phyloP scores from a whole-genome alignment of 2,113 vertebrate genomes.

The Tachysurus vachellii region DNA sequence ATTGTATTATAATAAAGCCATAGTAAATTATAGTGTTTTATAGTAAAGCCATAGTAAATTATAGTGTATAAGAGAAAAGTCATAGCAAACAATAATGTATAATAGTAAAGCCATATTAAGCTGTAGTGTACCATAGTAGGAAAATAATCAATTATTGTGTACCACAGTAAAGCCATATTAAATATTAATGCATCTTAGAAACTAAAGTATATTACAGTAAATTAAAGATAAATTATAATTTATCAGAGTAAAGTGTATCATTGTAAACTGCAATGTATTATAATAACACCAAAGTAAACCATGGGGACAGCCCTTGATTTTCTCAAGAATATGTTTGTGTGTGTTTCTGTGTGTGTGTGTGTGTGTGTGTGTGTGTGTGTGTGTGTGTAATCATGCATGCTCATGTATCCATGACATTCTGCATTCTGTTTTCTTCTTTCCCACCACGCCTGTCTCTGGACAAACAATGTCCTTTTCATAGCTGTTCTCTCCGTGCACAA shows the following conservation, averaged over 20 bases:
- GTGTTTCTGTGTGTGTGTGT: background rate
- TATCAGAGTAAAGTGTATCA: too few relatives aligned
- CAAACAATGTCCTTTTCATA: slow-evolving; percentile 79
- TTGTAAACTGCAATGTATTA: background rate
- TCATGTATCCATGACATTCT: slow-evolving; percentile 49
- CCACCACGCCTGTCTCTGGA: slow-evolving; percentile 71
- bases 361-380: slow-evolving; percentile 38
- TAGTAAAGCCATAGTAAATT: background rate
- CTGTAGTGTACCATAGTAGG: background rate
- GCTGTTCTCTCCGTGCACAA: slow-evolving; percentile 67
- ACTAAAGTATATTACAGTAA: background rate
- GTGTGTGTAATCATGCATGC: slow-evolving; percentile 5
- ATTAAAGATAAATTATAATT: too few relatives aligned
- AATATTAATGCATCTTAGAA: background rate
- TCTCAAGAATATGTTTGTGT: background rate
- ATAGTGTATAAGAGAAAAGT: background rate
- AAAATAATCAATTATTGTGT: background rate
- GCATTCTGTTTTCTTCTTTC: slow-evolving; percentile 62
- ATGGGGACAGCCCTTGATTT: background rate
- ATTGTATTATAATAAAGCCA: background rate
- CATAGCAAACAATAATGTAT: background rate
- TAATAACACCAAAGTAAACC: background rate
- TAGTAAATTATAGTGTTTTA: background rate
- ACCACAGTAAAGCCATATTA: background rate
- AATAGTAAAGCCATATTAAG: background rate